phyloP scores from a whole-genome alignment of 1,140 invertebrate species.

The Anoplophora glabripennis region DNA sequence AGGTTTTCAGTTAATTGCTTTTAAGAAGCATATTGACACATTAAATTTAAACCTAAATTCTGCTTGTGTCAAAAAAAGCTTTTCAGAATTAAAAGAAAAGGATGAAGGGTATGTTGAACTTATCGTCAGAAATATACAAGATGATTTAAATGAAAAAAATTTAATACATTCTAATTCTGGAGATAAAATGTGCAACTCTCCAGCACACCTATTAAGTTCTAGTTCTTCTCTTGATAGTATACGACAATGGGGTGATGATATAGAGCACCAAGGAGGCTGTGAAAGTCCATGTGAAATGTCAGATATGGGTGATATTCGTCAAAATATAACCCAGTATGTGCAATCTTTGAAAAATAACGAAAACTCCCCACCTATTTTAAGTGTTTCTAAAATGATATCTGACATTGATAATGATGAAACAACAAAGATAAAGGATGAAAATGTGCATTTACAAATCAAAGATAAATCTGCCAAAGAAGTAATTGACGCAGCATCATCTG shows the following conservation, averaged over 20 bases:
- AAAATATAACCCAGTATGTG: constrained; percentile 44
- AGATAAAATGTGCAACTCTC: constrained; percentile 25
- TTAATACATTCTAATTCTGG: constrained; percentile 12
- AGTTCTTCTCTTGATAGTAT: constrained; percentile 48
- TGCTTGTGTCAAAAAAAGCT: constrained; percentile 29
- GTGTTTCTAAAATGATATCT: constrained; percentile 38
- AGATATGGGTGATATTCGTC: constrained; percentile 40
- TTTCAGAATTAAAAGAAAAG: constrained; percentile 28
- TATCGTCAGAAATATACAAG: constrained; percentile 35
- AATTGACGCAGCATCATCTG: constrained; percentile 37
- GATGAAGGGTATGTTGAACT: constrained; percentile 33
- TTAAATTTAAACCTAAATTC: constrained; percentile 30
- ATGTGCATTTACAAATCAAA: constrained; percentile 35
- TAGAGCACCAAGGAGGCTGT: constrained; percentile 44
- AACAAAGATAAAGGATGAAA: constrained; percentile 15
- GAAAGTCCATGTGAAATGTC: constrained; percentile 45
- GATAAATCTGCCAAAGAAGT: constrained; percentile 38
- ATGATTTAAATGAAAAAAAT: constrained; percentile 36
- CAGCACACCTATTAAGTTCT: constrained; percentile 41
- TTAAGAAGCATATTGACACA: constrained; percentile 41
- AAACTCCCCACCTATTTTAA: constrained; percentile 35
- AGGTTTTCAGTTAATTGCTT: constrained; percentile 48
- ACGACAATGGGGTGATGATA: constrained; percentile 43
- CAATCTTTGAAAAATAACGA: constrained; percentile 42
- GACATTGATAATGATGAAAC: constrained; percentile 25